phyloP scores from a whole-genome alignment of 2,797 vertebrate genomes.

The Enteromius afrohamiltoni region DNA sequence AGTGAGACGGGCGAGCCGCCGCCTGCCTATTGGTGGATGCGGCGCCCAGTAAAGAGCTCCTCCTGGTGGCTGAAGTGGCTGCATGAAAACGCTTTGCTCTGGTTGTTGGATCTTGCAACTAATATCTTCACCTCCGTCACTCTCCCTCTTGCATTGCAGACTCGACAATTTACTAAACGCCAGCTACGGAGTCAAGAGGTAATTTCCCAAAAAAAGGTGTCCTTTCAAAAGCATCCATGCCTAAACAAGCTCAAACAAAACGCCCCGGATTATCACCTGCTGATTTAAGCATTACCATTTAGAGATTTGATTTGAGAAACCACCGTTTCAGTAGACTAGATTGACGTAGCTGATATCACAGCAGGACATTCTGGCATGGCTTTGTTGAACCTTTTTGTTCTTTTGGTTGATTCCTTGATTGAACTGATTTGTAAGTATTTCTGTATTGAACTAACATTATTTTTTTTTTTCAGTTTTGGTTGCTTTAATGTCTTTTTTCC shows the following conservation, averaged over 20 bases:
- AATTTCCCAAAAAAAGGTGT: slow-evolving; percentile 81
- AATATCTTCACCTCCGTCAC: slow-evolving; percentile 87
- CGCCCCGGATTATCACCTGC: slow-evolving; percentile 83
- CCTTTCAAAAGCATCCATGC: slow-evolving; percentile 83
- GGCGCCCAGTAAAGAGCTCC: slow-evolving; percentile 70
- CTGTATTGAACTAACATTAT: slow-evolving; percentile 84
- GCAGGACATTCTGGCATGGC: slow-evolving; percentile 86
- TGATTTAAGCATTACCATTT: slow-evolving; percentile 72
- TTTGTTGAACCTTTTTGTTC: slow-evolving; percentile 82
- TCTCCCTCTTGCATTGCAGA: slow-evolving; percentile 90
- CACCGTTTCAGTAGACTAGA: slow-evolving; percentile 59
- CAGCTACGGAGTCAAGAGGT: slow-evolving; percentile 98
- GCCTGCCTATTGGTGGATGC: slow-evolving; percentile 67
- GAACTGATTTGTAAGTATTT: slow-evolving; percentile 78
- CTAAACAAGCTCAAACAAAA: slow-evolving; percentile 82
- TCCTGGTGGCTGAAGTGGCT: slow-evolving; percentile 79
- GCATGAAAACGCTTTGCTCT: slow-evolving; percentile 76
- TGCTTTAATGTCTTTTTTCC: slow-evolving; percentile 84
- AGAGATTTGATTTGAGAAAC: slow-evolving; percentile 64
- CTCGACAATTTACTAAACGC: slow-evolving; percentile 99
- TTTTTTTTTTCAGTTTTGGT: slow-evolving; percentile 78
- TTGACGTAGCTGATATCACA: slow-evolving; percentile 68
- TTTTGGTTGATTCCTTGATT: slow-evolving; percentile 76
- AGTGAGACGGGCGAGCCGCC: slow-evolving; percentile 56
- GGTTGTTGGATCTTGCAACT: slow-evolving; percentile 81